phyloP scores from a whole-genome alignment of 2,888 invertebrate species.

The Hydroisotoma schaefferi region DNA sequence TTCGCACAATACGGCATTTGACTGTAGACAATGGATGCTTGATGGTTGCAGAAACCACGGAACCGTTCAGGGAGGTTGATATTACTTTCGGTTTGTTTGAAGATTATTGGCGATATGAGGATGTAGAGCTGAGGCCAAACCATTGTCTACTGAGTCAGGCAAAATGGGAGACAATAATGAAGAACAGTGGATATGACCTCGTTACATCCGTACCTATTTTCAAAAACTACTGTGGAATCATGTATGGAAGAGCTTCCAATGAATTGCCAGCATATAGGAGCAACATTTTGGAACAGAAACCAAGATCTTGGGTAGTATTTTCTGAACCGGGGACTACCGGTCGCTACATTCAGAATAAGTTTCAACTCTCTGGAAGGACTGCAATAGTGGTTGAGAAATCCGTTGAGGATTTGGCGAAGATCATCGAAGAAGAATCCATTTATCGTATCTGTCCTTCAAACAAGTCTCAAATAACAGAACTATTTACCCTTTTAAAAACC shows the following conservation, averaged over 20 bases:
- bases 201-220: neutral
- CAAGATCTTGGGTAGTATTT: neutral
- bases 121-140: neutral
- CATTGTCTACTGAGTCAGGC: neutral
- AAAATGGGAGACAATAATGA: neutral
- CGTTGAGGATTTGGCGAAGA: neutral
- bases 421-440: neutral
- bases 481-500: neutral
- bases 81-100: neutral
- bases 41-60: neutral
- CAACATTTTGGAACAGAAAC: neutral
- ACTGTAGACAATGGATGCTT: neutral
- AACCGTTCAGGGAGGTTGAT: neutral
- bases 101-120: constrained; percentile 3
- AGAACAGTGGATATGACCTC: neutral
- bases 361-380: neutral
- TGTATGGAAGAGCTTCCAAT: neutral
- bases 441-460: neutral
- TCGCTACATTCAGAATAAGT: neutral
- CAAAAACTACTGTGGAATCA: neutral
- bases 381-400: neutral
- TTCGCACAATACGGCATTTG: neutral
- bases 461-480: neutral
- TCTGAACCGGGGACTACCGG: neutral
- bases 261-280: neutral